Base-by-base conservation (phyloP, 1,140 invertebrate genomes). In the Parapsyche elsis region DNA sequence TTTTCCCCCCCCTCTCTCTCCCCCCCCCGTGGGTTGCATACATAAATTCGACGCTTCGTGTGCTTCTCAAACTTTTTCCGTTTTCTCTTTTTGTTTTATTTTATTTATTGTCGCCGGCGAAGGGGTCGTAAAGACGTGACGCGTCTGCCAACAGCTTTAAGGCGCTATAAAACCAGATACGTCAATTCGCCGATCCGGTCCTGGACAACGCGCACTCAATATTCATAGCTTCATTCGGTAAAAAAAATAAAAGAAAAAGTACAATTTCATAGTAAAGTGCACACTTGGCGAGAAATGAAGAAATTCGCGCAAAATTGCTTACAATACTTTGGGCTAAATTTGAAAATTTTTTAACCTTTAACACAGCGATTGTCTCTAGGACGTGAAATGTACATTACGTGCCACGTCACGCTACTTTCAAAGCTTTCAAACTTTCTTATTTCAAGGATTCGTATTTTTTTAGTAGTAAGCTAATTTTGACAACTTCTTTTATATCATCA, bases 191-290 rank as follows among this genome's bases (percentile, higher is more conserved):
- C 49, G 16, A 53, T 53, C 10, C 49, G 49, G 49, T 10, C 49
- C 49, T 53, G 49, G 49, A 53, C 49, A 53, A 53, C 49, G 49
- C 16, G 49, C 49, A 53, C 49, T 53, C 49, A 53, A 53, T 53
- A 53, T 53, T 53, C 49, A 53, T 53, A 53, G 49, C 49, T 53
- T 16, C 49, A 16, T 53, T 53, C 49, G 49, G 30, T 53, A 53
- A 12, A 10, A 53, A 53, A 53, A 53, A 53, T 5, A 16, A 5
- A 53, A 53, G 12, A 53, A 53, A 53, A 53, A 53, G 16, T 53
- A 53, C 49, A 53, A 53, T 53, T 53, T 53, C 49, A 16, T 53
- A 14, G 49, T 53, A 12, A 53, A 53, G 49, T 53, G 49, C 49
- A 16, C 49, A 53, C 12, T 53, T 16, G 16, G 49, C 10, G 49